Evolutionary conservation across 2,888 invertebrate species (phyloP).

Genomic region (Eueremaeus valkanovi): DNA sequence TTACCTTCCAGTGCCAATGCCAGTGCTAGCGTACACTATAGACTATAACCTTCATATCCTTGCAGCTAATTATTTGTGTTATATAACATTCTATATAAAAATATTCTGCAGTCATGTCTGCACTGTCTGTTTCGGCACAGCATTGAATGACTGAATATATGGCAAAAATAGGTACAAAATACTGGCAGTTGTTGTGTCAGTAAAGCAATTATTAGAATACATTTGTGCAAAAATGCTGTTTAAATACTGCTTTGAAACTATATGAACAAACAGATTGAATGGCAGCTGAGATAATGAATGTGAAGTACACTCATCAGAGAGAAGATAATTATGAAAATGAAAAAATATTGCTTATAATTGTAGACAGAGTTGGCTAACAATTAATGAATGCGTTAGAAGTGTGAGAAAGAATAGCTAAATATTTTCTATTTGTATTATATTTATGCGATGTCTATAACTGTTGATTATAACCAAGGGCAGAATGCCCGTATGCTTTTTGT

Average conservation of each 20-base stretch:
- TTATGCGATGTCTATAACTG: too few species aligned
- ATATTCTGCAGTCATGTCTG: background rate
- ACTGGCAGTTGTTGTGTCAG: background rate
- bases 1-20: too few species aligned
- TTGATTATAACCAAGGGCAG: too few species aligned
- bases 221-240: background rate
- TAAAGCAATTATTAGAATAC: background rate
- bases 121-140: too few species aligned
- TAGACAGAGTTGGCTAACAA: too few species aligned
- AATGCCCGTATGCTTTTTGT: too few species aligned
- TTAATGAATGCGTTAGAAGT: too few species aligned
- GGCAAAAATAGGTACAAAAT: background rate
- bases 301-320: background rate
- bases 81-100: background rate
- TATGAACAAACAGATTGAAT: background rate
- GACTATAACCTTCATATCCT: background rate
- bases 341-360: background rate
- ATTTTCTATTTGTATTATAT: too few species aligned
- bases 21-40: background rate
- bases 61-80: background rate
- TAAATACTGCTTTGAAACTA: background rate
- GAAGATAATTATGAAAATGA: background rate
- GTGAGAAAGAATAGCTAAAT: too few species aligned
- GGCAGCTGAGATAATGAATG: conserved; percentile 9
- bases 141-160: background rate